Conservation (phyloP, 2,888 invertebrate genomes). For the Ptilodon capucinus region DNA sequence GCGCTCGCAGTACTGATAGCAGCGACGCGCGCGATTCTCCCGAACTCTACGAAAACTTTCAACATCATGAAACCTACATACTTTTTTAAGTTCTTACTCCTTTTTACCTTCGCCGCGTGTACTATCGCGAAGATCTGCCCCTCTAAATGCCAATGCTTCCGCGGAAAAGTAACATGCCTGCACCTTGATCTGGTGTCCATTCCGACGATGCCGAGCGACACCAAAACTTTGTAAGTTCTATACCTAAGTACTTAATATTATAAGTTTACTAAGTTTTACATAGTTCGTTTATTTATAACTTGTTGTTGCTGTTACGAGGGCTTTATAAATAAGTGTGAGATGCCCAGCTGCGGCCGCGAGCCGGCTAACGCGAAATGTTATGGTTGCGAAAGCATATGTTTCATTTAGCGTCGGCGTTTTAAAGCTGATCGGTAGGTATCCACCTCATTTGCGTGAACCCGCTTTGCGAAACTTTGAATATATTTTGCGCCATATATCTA, state of each 20-base stretch:
- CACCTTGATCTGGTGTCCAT: constrained; percentile 55
- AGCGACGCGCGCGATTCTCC: constrained; percentile 18
- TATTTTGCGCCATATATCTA: not conserved
- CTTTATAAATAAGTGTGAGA: constrained; percentile 42
- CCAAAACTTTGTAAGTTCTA: constrained; percentile 72
- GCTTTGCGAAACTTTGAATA: not conserved
- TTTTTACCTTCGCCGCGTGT: constrained; percentile 41
- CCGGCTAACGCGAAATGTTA: constrained; percentile 41
- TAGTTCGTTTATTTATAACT: constrained; percentile 28
- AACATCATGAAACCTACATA: constrained; percentile 40
- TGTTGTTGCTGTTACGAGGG: constrained; percentile 26
- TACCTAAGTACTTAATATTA: constrained; percentile 22
- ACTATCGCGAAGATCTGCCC: constrained; percentile 50
- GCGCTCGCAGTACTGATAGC: constrained; percentile 15
- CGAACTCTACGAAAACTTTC: constrained; percentile 8
- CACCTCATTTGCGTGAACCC: constrained; percentile 7
- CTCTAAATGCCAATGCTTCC: constrained; percentile 57
- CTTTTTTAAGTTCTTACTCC: constrained; percentile 46
- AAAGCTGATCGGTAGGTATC: constrained; percentile 14
- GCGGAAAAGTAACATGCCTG: constrained; percentile 58
- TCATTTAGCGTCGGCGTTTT: constrained; percentile 20
- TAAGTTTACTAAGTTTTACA: constrained; percentile 20
- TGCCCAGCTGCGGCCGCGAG: constrained; percentile 29
- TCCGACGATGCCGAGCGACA: constrained; percentile 54
- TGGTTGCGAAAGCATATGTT: constrained; percentile 48